Evolutionary conservation across 1,140 invertebrate genomes (phyloP), one percentile per base, ranked within the genome.

Genomic region (Leptopilina boulardi): DNA sequence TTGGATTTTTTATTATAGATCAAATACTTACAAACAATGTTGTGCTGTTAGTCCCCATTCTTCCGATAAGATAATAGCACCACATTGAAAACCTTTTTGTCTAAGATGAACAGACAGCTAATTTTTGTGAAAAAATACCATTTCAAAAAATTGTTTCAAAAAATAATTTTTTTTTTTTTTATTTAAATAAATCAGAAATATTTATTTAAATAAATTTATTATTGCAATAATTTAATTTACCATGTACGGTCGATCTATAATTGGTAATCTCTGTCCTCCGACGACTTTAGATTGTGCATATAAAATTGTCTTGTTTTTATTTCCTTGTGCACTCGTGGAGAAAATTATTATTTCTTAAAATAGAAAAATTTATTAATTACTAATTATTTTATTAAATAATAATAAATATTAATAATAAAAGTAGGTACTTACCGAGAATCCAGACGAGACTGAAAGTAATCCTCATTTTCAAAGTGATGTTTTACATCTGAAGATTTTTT

Each of bases 21-120:
- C n/a, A 38, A 6, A 51, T 66, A 66, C 56, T 66, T 81, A 86
- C 85, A 85, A 23, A 74, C 85, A 87, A 72, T 87, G 85, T 19
- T 81, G 75, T 44, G 85, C 85, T 2, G 83, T 85, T 13, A 87
- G 70, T 8, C 54, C 79, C 80, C 81, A 86, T 54, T 42, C 70
- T 15, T 13, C 21, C 1, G 82, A 85, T 44, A 86, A 13, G n/a
- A 87, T 84, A 66, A 70, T 82, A 0, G 79, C 85, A n/a, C 85
- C 83, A 19, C 85, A 87, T 11, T 72, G 0, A 34, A 82, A 77
- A 38, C 74, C 76, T 0, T 21, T 0, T 19, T 21, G 59, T 30
- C 41, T 18, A 42, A 30, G 26, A 19, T 77, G 76, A 9, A 85
- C 34, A 26, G 79, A 80, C 0, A 85, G 51, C 83, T 85, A 19